A percentile compares a stretch with the other conserved stretches of the same genome.
phyloP scores from a whole-genome alignment of 2,888 invertebrate genomes.

The Dromius quadrimaculatus region DNA sequence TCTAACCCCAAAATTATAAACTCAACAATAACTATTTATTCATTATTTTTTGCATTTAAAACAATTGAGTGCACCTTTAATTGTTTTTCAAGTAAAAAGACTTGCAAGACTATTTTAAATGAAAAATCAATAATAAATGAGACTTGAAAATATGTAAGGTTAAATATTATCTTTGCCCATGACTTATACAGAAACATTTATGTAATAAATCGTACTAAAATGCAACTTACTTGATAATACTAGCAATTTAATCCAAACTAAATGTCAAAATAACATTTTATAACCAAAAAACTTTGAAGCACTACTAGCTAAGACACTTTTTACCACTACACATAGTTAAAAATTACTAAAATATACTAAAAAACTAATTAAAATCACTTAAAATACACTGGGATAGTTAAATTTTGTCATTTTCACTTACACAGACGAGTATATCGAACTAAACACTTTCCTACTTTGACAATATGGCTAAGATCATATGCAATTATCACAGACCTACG shows the following conservation, averaged over 20 bases:
- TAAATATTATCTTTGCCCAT: not conserved
- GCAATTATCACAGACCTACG: conserved; percentile 19
- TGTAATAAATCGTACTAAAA: not conserved
- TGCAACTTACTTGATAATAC: conserved; percentile 34
- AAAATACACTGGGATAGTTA: conserved; percentile 7
- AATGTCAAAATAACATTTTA: conserved; percentile 29
- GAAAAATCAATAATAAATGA: conserved; percentile 8
- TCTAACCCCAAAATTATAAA: too few relatives aligned
- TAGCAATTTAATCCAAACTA: not conserved
- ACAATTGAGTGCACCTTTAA: too few relatives aligned
- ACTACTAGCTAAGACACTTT: conserved; percentile 3
- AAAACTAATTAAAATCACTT: conserved; percentile 21
- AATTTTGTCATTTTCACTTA: conserved; percentile 36
- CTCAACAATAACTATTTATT: too few relatives aligned
- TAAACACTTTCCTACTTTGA: not conserved
- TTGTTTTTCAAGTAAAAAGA: too few relatives aligned
- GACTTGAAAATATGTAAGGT: not conserved
- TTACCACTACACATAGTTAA: conserved; percentile 29
- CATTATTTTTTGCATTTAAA: too few relatives aligned
- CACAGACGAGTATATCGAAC: conserved; percentile 21
- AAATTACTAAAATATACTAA: conserved; percentile 25
- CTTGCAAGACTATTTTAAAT: not conserved
- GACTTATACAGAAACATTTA: not conserved
- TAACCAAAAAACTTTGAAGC: conserved; percentile 23
- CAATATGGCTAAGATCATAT: conserved; percentile 41